Base-by-base conservation (phyloP, 2,797 vertebrate genomes). In the Ceryle rudis region DNA sequence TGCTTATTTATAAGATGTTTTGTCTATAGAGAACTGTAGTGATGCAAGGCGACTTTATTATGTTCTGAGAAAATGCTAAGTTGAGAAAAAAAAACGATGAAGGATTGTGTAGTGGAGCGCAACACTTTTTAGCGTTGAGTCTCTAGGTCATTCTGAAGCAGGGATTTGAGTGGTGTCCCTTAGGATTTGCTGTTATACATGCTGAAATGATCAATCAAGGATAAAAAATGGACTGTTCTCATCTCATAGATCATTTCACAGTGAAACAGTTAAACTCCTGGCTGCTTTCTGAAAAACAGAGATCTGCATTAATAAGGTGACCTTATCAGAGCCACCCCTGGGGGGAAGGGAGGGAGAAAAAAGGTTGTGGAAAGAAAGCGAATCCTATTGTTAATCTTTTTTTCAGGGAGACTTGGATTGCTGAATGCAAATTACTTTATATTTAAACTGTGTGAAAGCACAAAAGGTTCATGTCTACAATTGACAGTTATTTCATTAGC, bases 281-380 rank as follows among this genome's bases (percentile, higher is more conserved):
- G 86, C 90, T 97, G 93, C 96, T 95, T 96, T 96, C 95, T 95
- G 95, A 95, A 97, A 95, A 97, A 97, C 90, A 93, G 88, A 97
- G 96, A 97, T 95, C 94, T 97, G 95, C 94, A 95, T 97, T 97
- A 95, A 97, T 97, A 95, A 96, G 95, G 96, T 97, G 96, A 97
- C 95, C 96, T 97, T 95, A 97, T 97, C 95, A 97, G 86, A 96
- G 90, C 71, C 92, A 90, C 87, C 93, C 93, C 81, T 35, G 26
- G 87, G 65, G 92, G 93, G 73, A 89, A 95, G 74, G 93, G 82
- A 91, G 83, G 64, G 60, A 93, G 86, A 80, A 92, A 89, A 95
- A 93, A 87, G 86, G 70, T 80, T 93, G 91, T 80, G 60, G 88
- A 90, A 92, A 94, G 90, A 90, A 95, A 95, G 92, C 21, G 54